phyloP scores from a whole-genome alignment of 1,140 invertebrate species.

The Mercenaria mercenaria region DNA sequence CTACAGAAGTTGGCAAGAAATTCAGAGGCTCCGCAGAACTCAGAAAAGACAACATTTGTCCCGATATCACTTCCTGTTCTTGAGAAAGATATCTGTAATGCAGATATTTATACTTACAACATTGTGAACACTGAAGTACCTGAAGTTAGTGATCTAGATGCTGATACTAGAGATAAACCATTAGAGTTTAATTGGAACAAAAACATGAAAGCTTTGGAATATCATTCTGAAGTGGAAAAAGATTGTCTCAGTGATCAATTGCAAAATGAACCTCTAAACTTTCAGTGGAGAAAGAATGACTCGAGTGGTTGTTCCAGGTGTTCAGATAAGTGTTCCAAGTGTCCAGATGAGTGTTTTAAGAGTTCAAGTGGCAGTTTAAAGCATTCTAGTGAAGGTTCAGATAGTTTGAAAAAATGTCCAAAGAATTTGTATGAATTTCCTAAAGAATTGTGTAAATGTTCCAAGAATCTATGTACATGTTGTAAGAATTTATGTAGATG shows the following conservation, averaged over 20 bases:
- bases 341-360: background rate
- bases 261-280: background rate
- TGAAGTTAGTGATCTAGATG: background rate
- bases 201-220: background rate
- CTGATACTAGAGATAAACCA: background rate
- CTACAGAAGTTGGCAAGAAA: background rate
- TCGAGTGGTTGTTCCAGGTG: background rate
- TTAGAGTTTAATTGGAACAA: slow-evolving; percentile 11
- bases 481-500: too few relatives aligned
- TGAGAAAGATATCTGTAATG: background rate
- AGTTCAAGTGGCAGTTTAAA: background rate
- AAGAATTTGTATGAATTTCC: background rate
- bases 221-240: background rate
- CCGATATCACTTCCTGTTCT: background rate
- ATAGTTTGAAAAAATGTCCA: too few relatives aligned
- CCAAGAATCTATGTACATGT: too few relatives aligned
- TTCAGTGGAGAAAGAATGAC: background rate
- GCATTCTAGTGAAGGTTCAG: too few relatives aligned
- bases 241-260: background rate
- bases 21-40: background rate
- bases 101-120: slow-evolving; percentile 10
- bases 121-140: background rate
- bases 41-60: background rate
- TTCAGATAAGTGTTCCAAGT: background rate
- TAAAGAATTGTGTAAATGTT: too few relatives aligned